phyloP scores from a whole-genome alignment of 2,113 vertebrate species.

The Microtus pennsylvanicus region DNA sequence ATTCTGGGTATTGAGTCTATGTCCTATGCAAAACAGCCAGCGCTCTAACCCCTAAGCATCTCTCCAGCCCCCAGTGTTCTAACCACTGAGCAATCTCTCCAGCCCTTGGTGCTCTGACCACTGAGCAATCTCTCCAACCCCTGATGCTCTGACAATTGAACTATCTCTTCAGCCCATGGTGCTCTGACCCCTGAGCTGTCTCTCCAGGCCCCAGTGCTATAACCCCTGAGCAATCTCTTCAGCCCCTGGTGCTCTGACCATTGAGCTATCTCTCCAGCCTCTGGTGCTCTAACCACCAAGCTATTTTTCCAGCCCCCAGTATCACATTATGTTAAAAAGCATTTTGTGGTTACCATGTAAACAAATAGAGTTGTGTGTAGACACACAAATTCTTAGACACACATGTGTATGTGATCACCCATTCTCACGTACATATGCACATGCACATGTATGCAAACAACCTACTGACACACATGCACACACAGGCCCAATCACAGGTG shows the following conservation, averaged over 20 bases:
- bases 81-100: too few relatives aligned
- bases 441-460: not conserved
- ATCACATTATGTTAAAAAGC: not conserved
- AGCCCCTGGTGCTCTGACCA: not conserved
- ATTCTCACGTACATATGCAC: not conserved
- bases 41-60: not conserved
- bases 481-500: not conserved
- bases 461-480: not conserved
- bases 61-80: fast-evolving
- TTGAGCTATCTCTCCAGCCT: too few relatives aligned
- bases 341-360: not conserved
- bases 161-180: too few relatives aligned
- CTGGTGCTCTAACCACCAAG: too few relatives aligned
- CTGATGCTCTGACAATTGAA: too few relatives aligned
- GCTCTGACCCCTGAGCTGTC: too few relatives aligned
- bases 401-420: not conserved
- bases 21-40: not conserved
- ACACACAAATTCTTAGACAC: not conserved
- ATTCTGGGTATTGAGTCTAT: not conserved
- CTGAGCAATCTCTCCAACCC: too few relatives aligned
- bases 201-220: not conserved
- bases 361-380: fast-evolving
- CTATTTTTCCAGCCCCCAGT: not conserved
- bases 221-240: not conserved
- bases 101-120: too few relatives aligned